A percentile compares a stretch with the other conserved stretches of the same genome.
Conservation (phyloP, 1,140 invertebrate genomes). For the Formica exsecta region DNA sequence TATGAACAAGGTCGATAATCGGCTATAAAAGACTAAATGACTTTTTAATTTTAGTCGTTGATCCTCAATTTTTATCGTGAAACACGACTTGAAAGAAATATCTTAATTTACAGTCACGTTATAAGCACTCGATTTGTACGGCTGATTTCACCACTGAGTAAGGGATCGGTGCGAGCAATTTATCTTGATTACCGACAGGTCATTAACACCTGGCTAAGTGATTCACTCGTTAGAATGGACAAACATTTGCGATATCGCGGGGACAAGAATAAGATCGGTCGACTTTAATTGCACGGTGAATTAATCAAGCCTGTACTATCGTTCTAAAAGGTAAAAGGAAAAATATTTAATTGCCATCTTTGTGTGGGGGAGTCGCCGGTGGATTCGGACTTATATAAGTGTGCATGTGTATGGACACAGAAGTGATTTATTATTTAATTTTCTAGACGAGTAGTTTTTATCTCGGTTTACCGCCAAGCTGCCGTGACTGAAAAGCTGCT, state of each 20-base stretch:
- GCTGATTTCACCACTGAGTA: conserved; percentile 37
- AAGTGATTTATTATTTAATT: conserved; percentile 81
- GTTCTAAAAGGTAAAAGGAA: conserved; percentile 19
- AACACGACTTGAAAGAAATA: conserved; percentile 23
- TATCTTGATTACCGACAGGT: conserved; percentile 61
- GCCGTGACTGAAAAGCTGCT: conserved; percentile 74
- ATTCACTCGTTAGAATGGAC: conserved; percentile 60
- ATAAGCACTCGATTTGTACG: conserved; percentile 52
- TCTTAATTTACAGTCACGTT: conserved; percentile 18
- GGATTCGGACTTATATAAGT: conserved; percentile 31
- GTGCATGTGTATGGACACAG: not conserved
- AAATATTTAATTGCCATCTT: conserved; percentile 73
- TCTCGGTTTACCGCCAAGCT: conserved; percentile 65
- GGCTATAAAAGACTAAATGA: not conserved
- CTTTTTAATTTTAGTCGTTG: conserved; percentile 30
- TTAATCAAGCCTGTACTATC: conserved; percentile 53
- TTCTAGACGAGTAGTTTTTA: conserved; percentile 81
- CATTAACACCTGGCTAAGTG: conserved; percentile 61
- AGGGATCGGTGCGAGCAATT: conserved; percentile 42
- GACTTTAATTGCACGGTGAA: conserved; percentile 61
- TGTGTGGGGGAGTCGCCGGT: conserved; percentile 12
- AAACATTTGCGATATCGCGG: conserved; percentile 50
- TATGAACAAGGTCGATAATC: not conserved
- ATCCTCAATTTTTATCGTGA: not conserved
- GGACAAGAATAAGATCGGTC: conserved; percentile 56